These are phyloP conservation scores for Dastarcus helophoroides DNA, from an alignment of 2,888 invertebrate genomes.

Conservation along the genomic window DNA sequence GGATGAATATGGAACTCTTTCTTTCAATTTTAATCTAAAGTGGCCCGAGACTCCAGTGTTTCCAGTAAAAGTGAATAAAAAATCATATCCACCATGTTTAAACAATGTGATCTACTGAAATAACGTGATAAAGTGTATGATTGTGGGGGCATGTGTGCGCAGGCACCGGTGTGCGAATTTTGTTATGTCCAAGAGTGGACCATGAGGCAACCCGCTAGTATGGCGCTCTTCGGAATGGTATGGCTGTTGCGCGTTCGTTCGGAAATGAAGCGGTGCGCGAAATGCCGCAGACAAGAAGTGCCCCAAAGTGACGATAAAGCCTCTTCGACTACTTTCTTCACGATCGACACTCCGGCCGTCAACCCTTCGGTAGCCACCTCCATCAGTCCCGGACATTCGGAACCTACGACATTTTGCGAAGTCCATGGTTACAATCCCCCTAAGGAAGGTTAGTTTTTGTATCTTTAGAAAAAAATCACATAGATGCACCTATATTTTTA, in stretches of 20 bases:
- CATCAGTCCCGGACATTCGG: conserved; percentile 24
- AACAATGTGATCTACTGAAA: too few relatives aligned
- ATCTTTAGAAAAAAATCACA: too few relatives aligned
- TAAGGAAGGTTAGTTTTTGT: conserved; percentile 48
- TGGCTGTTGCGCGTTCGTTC: conserved; percentile 73
- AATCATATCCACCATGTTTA: too few relatives aligned
- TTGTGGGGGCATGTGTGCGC: conserved; percentile 7
- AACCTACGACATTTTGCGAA: conserved; percentile 45
- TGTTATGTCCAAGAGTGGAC: conserved; percentile 21
- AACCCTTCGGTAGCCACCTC: conserved; percentile 18
- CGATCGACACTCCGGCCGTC: conserved; percentile 36
- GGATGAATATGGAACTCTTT: too few relatives aligned
- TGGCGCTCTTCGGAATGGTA: conserved; percentile 80
- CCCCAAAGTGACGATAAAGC: conserved; percentile 19
- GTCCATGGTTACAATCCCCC: conserved; percentile 46
- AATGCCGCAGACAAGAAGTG: conserved; percentile 45
- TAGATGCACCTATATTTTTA: too few relatives aligned
- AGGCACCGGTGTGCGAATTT: conserved; percentile 2
- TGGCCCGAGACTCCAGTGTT: too few relatives aligned
- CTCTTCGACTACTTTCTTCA: conserved; percentile 39
- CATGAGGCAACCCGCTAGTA: conserved; percentile 38
- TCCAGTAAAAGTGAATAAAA: too few relatives aligned
- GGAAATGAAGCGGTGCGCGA: conserved; percentile 64
- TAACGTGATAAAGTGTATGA: neutral
- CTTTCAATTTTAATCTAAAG: too few relatives aligned